Conservation (phyloP, 2,113 vertebrate genomes). For the Pyxicephalus adspersus region DNA sequence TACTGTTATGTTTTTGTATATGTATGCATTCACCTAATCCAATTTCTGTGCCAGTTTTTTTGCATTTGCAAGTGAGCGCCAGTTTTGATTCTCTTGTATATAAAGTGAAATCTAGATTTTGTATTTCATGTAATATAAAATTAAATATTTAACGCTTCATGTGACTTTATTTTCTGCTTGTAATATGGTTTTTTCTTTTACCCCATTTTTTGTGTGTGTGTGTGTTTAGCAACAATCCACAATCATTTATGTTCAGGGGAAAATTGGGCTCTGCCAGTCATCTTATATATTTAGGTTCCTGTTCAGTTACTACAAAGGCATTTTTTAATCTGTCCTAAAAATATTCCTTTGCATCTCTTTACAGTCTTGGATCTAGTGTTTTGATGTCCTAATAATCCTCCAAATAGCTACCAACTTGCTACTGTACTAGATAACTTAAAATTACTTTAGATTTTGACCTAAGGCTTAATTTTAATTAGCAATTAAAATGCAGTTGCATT, state of each 20-base stretch:
- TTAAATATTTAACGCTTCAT: constrained; percentile 71
- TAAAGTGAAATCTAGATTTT: constrained; percentile 68
- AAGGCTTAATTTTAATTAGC: too few species aligned
- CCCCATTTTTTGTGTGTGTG: background rate
- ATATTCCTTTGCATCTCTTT: too few species aligned
- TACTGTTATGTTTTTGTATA: constrained; percentile 59
- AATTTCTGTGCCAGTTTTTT: constrained; percentile 65
- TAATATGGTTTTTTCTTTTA: background rate
- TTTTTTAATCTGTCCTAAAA: too few species aligned
- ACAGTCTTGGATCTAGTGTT: too few species aligned
- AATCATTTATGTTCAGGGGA: constrained; percentile 58
- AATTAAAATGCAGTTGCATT: too few species aligned
- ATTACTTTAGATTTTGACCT: too few species aligned
- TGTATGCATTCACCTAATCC: constrained; percentile 63
- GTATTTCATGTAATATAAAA: constrained; percentile 77
- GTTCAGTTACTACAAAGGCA: too few species aligned
- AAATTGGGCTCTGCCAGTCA: constrained; percentile 69
- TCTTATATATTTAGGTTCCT: constrained; percentile 31
- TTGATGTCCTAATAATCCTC: too few species aligned
- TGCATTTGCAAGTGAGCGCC: constrained; percentile 64
- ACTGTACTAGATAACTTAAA: too few species aligned
- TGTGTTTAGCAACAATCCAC: constrained; percentile 11
- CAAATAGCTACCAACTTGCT: too few species aligned
- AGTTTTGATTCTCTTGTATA: constrained; percentile 69
- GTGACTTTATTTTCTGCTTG: constrained; percentile 10